phyloP scores from a whole-genome alignment of 2,888 invertebrate species.

The Syrista parreyssii region DNA sequence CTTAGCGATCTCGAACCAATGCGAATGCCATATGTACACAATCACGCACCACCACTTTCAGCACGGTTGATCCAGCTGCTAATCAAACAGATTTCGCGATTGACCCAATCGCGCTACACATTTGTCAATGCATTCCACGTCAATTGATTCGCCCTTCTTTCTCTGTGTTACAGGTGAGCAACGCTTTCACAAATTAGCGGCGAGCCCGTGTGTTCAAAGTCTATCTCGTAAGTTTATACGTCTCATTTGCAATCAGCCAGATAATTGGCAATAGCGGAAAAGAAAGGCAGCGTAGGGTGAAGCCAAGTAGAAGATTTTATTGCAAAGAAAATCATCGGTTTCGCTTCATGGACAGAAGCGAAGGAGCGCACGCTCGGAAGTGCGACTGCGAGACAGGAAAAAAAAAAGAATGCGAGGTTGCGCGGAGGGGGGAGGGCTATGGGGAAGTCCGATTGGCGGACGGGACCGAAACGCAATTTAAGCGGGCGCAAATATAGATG shows the following conservation, averaged over 20 bases:
- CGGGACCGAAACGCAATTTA: slow-evolving; percentile 54
- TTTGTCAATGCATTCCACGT: no score
- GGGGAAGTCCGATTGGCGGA: neutral
- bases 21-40: no score
- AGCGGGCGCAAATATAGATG: slow-evolving; percentile 56
- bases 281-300: neutral
- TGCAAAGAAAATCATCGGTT: slow-evolving; percentile 24
- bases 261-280: no score
- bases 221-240: no score
- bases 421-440: no score
- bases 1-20: no score
- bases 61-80: no score
- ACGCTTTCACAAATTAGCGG: neutral
- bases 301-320: slow-evolving; percentile 44
- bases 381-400: slow-evolving; percentile 5
- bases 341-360: slow-evolving; percentile 12
- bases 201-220: no score
- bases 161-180: neutral
- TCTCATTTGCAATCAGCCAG: no score
- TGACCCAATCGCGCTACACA: no score
- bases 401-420: slow-evolving; percentile 24
- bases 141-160: neutral
- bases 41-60: no score
- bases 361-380: neutral
- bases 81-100: no score